Percentiles rank a stretch among this genome's conserved stretches.
Conservation (phyloP, 2,888 invertebrate species). For the Temnothorax ravouxi region DNA sequence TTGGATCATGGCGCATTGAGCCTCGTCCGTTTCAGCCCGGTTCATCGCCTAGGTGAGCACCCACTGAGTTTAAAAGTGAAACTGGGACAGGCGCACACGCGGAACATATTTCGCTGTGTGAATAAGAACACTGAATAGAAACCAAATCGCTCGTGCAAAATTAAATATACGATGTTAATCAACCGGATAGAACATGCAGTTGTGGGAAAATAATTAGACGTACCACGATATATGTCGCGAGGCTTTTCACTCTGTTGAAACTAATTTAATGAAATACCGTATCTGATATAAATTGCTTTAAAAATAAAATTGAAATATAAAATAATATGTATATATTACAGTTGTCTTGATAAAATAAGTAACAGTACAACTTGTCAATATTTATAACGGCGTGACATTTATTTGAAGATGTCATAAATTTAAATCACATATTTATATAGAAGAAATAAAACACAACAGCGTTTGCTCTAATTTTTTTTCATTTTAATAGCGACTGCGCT, state of each 20-base stretch:
- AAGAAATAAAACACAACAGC: slow-evolving; percentile 9
- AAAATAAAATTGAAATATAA: background rate
- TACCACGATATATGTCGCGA: background rate
- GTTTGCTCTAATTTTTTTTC: slow-evolving; percentile 1
- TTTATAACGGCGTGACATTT: background rate
- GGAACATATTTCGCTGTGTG: slow-evolving; percentile 37
- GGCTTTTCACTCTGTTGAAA: background rate
- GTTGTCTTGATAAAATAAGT: background rate
- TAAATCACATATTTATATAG: background rate
- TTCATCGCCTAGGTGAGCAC: slow-evolving; percentile 90
- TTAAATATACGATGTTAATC: slow-evolving; percentile 39
- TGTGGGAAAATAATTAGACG: background rate
- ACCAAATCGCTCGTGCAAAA: slow-evolving; percentile 46
- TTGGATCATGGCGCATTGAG: slow-evolving; percentile 94
- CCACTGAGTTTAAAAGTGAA: slow-evolving; percentile 41
- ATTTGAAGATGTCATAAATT: slow-evolving; percentile 7
- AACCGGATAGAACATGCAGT: background rate
- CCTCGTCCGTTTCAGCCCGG: slow-evolving; percentile 92
- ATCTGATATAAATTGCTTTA: background rate
- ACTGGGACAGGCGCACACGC: slow-evolving; percentile 35
- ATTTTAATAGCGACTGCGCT: background rate
- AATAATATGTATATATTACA: background rate
- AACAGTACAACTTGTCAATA: background rate
- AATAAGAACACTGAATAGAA: slow-evolving; percentile 39
- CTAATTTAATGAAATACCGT: background rate